Evolutionary conservation across 2,113 vertebrate species (phyloP).

Genomic region (Actenoides hombroni): DNA sequence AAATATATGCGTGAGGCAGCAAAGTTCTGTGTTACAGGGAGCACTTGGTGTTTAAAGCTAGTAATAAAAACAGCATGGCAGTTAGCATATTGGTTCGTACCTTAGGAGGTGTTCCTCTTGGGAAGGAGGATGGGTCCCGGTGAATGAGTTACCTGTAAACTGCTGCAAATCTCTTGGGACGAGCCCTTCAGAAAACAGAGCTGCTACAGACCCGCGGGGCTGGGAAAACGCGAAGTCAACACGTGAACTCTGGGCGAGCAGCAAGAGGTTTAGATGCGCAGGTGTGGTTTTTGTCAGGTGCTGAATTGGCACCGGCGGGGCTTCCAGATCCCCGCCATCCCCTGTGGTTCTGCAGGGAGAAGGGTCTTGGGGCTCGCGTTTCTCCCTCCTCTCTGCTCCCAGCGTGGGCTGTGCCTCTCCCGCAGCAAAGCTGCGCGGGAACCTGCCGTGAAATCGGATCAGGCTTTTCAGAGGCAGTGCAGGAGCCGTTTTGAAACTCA

Average conservation of each 20-base stretch:
- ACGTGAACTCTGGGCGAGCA: accelerated
- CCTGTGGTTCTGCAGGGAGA: accelerated
- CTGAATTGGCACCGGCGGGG: accelerated
- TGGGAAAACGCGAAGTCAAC: accelerated
- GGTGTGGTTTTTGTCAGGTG: not conserved
- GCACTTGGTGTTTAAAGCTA: not conserved
- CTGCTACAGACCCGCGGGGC: accelerated
- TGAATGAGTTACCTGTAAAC: too few species aligned
- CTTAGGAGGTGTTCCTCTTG: too few species aligned
- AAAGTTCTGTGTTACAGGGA: not conserved
- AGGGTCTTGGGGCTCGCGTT: too few species aligned
- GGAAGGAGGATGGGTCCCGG: too few species aligned
- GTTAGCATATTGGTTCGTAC: too few species aligned
- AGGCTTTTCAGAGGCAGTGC: accelerated
- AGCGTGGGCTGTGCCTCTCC: not conserved
- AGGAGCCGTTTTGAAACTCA: accelerated
- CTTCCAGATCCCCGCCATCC: not conserved
- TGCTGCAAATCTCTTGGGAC: accelerated
- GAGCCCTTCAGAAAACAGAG: accelerated
- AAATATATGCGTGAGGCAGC: accelerated
- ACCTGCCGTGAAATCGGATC: accelerated
- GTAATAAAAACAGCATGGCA: not conserved
- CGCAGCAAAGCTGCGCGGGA: not conserved
- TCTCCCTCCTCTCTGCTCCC: accelerated
- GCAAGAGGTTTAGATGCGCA: accelerated